Evolutionary conservation across 2,888 invertebrate genomes (phyloP).

Genomic region (Drosophila atroscutellata): DNA sequence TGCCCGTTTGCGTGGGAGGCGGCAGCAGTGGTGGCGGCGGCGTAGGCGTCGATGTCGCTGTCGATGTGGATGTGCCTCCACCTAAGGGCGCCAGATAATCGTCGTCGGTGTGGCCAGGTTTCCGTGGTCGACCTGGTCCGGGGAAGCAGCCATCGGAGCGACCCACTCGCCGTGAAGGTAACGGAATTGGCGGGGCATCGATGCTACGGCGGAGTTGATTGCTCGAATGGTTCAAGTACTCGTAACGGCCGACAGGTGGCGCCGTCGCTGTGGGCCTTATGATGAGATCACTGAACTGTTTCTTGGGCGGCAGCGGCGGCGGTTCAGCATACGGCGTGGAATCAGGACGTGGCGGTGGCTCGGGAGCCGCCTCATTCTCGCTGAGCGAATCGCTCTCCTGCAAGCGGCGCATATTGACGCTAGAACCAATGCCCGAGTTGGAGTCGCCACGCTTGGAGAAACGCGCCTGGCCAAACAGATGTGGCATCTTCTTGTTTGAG

Average conservation of each 20-base stretch:
- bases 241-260: conserved; percentile 76
- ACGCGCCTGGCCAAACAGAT: conserved; percentile 84
- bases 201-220: conserved; percentile 45
- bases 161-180: conserved; percentile 86
- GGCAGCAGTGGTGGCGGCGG: conserved; percentile 85
- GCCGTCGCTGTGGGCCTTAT: conserved; percentile 85
- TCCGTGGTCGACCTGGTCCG: conserved; percentile 86
- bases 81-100: conserved; percentile 89
- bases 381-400: conserved; percentile 85
- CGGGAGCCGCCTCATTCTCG: conserved; percentile 84
- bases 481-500: conserved; percentile 85
- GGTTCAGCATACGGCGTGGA: conserved; percentile 87
- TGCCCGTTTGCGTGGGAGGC: conserved; percentile 84
- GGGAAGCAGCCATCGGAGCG: conserved; percentile 86
- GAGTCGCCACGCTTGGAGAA: conserved; percentile 83
- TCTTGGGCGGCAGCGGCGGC: conserved; percentile 90
- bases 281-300: conserved; percentile 87
- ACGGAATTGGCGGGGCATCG: conserved; percentile 87
- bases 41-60: conserved; percentile 82
- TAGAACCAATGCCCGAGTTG: conserved; percentile 76
- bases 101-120: conserved; percentile 87
- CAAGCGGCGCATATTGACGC: conserved; percentile 85
- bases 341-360: conserved; percentile 85
- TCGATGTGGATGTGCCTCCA: conserved; percentile 23
- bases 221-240: conserved; percentile 76